These are phyloP conservation scores for Protonemura montana DNA, from an alignment of 2,888 invertebrate genomes.

Conservation along the genomic window DNA sequence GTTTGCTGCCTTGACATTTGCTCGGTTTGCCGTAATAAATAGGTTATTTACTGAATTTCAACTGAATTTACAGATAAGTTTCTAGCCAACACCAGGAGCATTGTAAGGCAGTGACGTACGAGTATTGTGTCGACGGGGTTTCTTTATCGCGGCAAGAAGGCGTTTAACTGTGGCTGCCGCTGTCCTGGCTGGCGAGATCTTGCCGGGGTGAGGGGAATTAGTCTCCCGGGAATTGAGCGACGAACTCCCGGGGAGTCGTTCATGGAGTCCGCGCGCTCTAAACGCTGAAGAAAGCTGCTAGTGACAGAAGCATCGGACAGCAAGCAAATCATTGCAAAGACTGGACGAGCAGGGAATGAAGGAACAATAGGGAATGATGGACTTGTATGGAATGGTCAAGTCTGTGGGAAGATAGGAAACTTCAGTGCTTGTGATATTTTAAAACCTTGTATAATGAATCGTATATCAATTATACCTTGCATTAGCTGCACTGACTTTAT, in stretches of 20 bases:
- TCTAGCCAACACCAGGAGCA: neutral
- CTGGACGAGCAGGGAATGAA: too few species aligned
- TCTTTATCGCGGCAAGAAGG: neutral
- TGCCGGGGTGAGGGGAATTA: neutral
- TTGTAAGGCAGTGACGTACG: slow-evolving; percentile 16
- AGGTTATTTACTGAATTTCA: slow-evolving; percentile 31
- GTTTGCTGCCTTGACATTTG: neutral
- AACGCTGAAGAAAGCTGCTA: neutral
- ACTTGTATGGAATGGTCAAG: too few species aligned
- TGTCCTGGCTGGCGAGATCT: neutral
- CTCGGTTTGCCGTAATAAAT: slow-evolving; percentile 30
- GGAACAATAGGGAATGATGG: too few species aligned
- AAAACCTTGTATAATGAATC: too few species aligned
- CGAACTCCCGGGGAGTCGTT: slow-evolving; percentile 1
- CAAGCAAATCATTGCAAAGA: neutral
- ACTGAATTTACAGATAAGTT: neutral
- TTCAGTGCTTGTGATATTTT: too few species aligned
- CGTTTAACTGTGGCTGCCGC: too few species aligned
- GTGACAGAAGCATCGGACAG: neutral
- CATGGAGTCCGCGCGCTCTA: neutral
- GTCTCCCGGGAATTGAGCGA: neutral
- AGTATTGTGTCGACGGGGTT: slow-evolving; percentile 9
- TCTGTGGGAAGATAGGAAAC: too few species aligned
- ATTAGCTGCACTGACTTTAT: too few species aligned
- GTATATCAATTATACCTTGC: too few species aligned